Conservation (phyloP, 2,797 vertebrate species). For the Microctenopoma lineatum region DNA sequence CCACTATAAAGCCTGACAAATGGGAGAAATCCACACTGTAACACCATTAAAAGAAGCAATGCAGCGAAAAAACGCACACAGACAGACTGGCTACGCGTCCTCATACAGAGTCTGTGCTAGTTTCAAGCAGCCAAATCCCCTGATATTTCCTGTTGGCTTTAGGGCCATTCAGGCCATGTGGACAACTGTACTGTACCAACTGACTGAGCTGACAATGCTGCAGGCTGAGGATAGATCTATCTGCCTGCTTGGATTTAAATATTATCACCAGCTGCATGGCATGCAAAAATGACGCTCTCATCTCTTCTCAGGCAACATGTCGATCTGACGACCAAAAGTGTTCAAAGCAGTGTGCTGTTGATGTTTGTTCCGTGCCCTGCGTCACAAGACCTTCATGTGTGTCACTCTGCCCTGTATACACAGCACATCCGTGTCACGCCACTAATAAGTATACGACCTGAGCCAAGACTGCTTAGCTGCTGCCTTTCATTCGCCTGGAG, state of each 20-base stretch:
- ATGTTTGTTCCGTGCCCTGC: neutral
- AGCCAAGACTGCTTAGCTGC: conserved; percentile 44
- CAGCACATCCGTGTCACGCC: conserved; percentile 10
- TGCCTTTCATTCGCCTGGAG: conserved; percentile 29
- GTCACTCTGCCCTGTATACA: conserved; percentile 2
- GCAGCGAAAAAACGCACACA: conserved; percentile 8
- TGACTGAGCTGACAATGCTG: conserved; percentile 14
- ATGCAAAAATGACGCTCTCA: conserved; percentile 25
- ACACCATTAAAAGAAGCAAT: neutral
- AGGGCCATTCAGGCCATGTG: conserved; percentile 40
- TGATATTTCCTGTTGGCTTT: conserved; percentile 77
- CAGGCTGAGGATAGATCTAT: conserved; percentile 29
- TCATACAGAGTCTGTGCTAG: conserved; percentile 26
- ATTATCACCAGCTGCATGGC: conserved; percentile 22
- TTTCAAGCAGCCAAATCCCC: conserved; percentile 61
- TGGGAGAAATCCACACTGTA: neutral
- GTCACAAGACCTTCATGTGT: neutral
- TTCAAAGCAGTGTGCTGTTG: conserved; percentile 9
- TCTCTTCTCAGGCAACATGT: conserved; percentile 28
- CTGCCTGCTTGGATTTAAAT: conserved; percentile 22
- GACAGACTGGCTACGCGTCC: conserved; percentile 7
- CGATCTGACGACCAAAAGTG: conserved; percentile 10
- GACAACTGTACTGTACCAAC: conserved; percentile 35
- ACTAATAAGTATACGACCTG: neutral
- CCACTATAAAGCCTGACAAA: neutral